Conservation (phyloP, 1,140 invertebrate species). For the Muscidifurax raptorellus region DNA sequence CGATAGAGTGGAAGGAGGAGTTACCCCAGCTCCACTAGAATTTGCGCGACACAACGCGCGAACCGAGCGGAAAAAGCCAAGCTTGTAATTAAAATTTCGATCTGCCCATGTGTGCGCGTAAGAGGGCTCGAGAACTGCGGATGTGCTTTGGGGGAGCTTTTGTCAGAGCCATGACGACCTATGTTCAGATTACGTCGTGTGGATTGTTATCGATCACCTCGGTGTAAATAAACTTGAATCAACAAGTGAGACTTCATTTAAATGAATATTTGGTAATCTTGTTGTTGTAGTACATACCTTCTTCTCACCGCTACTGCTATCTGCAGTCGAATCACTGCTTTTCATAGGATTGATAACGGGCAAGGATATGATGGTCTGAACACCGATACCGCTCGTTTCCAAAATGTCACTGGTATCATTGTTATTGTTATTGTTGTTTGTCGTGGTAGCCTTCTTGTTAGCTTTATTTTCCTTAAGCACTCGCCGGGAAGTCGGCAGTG, state of each 20-base stretch:
- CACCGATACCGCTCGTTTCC: conserved; percentile 50
- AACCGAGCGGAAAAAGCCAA: not conserved
- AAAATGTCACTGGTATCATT: conserved; percentile 12
- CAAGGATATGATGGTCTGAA: conserved; percentile 66
- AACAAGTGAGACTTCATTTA: not conserved
- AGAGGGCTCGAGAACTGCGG: not conserved
- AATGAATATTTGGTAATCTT: not conserved
- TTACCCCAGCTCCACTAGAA: not conserved
- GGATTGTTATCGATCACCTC: not conserved
- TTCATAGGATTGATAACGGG: conserved; percentile 63
- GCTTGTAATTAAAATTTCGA: conserved; percentile 47
- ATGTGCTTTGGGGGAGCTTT: not conserved
- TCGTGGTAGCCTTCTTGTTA: conserved; percentile 62
- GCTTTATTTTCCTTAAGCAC: conserved; percentile 72
- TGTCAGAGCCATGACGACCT: not conserved
- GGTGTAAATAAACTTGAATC: not conserved
- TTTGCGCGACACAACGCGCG: not conserved
- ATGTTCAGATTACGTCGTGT: not conserved
- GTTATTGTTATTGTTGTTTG: not conserved
- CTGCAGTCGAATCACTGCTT: conserved; percentile 47
- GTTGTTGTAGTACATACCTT: conserved; percentile 48
- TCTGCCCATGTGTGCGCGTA: not conserved
- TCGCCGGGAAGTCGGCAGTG: conserved; percentile 58
- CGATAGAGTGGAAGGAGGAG: not conserved
- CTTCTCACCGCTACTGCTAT: conserved; percentile 54